Evolutionary conservation across 2,797 vertebrate species (phyloP), one percentile per base, ranked within the genome.

Genomic region (Gymnodraco acuticeps): DNA sequence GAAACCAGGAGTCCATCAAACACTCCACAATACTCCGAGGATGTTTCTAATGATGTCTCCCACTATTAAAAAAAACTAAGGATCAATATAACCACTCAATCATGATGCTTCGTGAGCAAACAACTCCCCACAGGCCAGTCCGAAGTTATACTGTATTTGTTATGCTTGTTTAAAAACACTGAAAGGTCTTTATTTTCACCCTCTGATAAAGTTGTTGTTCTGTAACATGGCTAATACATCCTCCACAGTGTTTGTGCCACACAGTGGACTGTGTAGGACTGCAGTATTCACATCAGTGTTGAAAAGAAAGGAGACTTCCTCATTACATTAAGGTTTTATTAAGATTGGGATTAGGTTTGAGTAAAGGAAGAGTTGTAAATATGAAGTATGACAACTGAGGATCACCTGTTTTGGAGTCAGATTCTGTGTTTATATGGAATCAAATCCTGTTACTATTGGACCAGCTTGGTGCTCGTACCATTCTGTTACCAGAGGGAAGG

Each of bases 221-320:
- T 70, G 17, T 91, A 88, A 91, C 73, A 64, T 45, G 61, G 67
- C 71, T 93, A 90, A 91, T 78, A 70, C 68, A 33, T 77, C 60
- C 54, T 72, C 48, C 67, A 15, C 54, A 66, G 73, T 83, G 70
- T 86, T 70, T 65, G 79, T 70, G 67, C 68, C 66, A 27, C 43
- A 76, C 55, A 31, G 56, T 62, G 14, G 70, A 60, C 66, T 70
- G 0, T 51, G 31, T 55, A 16, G 41, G 61, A 77, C 77, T 73
- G 72, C 85, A 85, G 87, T 88, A 80, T 92, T 87, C 81, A 82
- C 82, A 87, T 60, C 75, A 70, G 84, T 85, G 79, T 90, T 88
- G 64, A 67, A 74, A 76, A 10, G 41, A 78, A 47, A 51, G 0
- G 15, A 64, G 12, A 52, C 33, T 10, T 33, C 15, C 41, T 71